These are phyloP conservation scores for Poecile montanus DNA, from an alignment of 2,797 vertebrate species.

Conservation along the genomic window DNA sequence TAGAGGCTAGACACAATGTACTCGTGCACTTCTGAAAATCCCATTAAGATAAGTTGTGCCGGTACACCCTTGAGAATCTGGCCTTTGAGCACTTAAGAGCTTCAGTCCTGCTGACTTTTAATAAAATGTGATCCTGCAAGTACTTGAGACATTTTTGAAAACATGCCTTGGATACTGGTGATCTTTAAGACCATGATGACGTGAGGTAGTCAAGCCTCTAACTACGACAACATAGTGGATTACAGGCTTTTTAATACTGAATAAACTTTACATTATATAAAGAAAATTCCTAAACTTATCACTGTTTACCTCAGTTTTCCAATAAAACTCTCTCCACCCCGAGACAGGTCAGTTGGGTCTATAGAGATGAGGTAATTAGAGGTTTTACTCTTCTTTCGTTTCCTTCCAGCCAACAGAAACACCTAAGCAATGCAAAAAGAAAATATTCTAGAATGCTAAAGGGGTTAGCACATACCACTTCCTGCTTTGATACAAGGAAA, in stretches of 20 bases:
- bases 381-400: slow-evolving; percentile 99
- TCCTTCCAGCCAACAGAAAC: slow-evolving; percentile 96
- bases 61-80: not conserved
- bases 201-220: not conserved
- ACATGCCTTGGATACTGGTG: not conserved
- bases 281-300: not conserved
- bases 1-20: not conserved
- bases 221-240: not conserved
- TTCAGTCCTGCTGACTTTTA: not conserved
- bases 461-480: not conserved
- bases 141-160: not conserved
- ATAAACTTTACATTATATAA: not conserved
- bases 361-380: slow-evolving; percentile 99
- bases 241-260: not conserved
- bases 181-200: not conserved
- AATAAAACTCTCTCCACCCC: slow-evolving; percentile 97
- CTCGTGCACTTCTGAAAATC: not conserved
- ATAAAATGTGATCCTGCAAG: not conserved
- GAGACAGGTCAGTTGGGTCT: slow-evolving; percentile 96
- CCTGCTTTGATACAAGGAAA: not conserved
- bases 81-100: not conserved
- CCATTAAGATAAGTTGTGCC: not conserved
- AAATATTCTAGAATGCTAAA: slow-evolving; percentile 1
- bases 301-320: slow-evolving; percentile 91
- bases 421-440: slow-evolving; percentile 80